phyloP scores from a whole-genome alignment of 2,113 vertebrate genomes.

The Stegastes partitus region DNA sequence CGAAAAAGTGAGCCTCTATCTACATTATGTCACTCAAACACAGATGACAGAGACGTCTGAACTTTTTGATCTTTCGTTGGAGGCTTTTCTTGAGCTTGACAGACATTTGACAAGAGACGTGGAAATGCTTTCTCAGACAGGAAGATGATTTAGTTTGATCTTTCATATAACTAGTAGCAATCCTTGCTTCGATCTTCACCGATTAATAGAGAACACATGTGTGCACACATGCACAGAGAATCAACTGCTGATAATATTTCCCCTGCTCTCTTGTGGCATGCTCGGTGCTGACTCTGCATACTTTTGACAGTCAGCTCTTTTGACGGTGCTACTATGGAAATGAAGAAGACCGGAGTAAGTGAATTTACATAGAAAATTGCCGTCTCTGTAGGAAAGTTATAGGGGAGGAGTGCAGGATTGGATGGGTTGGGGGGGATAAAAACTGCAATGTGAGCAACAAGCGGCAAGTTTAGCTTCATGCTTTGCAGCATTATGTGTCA shows the following conservation, averaged over 20 bases:
- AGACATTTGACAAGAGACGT: constrained; percentile 7
- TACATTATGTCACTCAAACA: constrained; percentile 15
- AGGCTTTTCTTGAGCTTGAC: too few relatives aligned
- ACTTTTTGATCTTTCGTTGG: neutral
- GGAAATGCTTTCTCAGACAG: constrained; percentile 3
- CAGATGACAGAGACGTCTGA: neutral
- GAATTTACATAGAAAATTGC: constrained; percentile 73
- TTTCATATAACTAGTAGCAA: constrained; percentile 31
- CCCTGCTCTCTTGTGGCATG: constrained; percentile 26
- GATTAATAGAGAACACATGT: constrained; percentile 6
- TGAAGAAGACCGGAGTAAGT: constrained; percentile 27
- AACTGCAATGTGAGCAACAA: constrained; percentile 59
- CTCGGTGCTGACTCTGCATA: constrained; percentile 58
- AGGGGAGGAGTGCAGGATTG: neutral
- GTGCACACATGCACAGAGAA: constrained; percentile 1
- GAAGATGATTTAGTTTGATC: constrained; percentile 3
- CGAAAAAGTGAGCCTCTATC: neutral
- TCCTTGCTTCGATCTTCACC: neutral
- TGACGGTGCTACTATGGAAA: constrained; percentile 62
- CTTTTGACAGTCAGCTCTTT: constrained; percentile 64
- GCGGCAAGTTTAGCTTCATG: constrained; percentile 4
- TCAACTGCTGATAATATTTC: constrained; percentile 32
- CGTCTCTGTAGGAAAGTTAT: constrained; percentile 56
- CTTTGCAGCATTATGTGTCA: neutral
- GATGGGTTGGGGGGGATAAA: constrained; percentile 11